Conservation (phyloP, 2,113 vertebrate species). For the Dendrocopos noguchii region DNA sequence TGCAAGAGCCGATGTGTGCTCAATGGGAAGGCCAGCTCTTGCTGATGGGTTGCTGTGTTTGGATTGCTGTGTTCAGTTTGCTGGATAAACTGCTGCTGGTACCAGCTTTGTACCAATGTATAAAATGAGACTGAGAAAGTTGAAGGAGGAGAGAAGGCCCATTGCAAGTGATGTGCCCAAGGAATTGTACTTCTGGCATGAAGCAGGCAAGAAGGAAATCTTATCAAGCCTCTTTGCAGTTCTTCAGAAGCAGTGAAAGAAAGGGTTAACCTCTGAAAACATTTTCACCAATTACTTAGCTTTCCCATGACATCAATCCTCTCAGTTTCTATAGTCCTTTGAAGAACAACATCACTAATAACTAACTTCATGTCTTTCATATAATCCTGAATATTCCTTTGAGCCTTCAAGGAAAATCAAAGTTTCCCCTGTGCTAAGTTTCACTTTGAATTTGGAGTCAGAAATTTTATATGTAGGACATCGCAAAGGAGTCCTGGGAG, state of each 20-base stretch:
- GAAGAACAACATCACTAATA: slow-evolving; percentile 57
- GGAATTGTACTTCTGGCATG: neutral
- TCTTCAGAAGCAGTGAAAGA: neutral
- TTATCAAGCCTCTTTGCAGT: neutral
- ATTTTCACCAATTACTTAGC: slow-evolving; percentile 27
- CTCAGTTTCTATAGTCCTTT: slow-evolving; percentile 54
- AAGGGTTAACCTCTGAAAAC: slow-evolving; percentile 54
- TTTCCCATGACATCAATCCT: slow-evolving; percentile 58
- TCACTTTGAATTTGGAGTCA: slow-evolving; percentile 30
- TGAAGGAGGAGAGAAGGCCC: neutral
- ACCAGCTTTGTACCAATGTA: neutral
- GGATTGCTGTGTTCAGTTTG: neutral
- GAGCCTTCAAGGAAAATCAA: slow-evolving; percentile 20
- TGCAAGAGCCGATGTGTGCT: fast-evolving
- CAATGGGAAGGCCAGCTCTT: neutral
- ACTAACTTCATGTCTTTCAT: slow-evolving; percentile 46
- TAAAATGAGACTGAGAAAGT: neutral
- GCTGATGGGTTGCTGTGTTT: neutral
- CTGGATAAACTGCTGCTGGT: neutral
- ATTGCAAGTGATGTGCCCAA: neutral
- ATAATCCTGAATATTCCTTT: slow-evolving; percentile 47
- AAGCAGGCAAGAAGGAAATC: neutral
- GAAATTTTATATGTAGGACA: slow-evolving; percentile 24
- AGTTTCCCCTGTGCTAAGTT: slow-evolving; percentile 28
- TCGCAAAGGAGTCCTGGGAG: slow-evolving; percentile 43